phyloP scores from a whole-genome alignment of 2,888 invertebrate genomes.

The Leptogaster cylindrica region DNA sequence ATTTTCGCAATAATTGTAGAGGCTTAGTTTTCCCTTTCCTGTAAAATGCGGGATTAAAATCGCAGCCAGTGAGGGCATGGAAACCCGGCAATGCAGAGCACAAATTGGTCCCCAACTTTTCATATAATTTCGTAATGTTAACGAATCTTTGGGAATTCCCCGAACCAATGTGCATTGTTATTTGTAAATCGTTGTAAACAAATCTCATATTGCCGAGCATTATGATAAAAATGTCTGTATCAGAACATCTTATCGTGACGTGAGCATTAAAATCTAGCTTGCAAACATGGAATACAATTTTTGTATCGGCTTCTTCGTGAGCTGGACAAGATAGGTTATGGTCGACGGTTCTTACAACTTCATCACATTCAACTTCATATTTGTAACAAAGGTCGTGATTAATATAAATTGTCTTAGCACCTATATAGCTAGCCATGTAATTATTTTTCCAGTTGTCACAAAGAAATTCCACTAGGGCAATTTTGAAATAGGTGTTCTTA shows the following conservation, averaged over 20 bases:
- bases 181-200: not conserved
- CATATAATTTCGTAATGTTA: not conserved
- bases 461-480: slow-evolving; percentile 47
- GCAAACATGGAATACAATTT: slow-evolving; percentile 18
- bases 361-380: slow-evolving; percentile 40
- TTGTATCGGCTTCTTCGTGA: slow-evolving; percentile 32
- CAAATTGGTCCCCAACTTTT: not conserved
- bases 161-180: not conserved
- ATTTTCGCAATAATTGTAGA: not conserved
- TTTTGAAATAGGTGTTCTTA: slow-evolving; percentile 49
- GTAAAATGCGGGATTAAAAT: slow-evolving; percentile 7
- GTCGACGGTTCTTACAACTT: slow-evolving; percentile 34
- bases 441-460: slow-evolving; percentile 46
- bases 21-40: slow-evolving; percentile 3
- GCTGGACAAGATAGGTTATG: not conserved
- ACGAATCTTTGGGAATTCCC: not conserved
- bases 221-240: slow-evolving; percentile 5
- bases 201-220: not conserved
- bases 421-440: slow-evolving; percentile 41
- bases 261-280: not conserved
- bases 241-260: slow-evolving; percentile 4
- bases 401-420: slow-evolving; percentile 47
- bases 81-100: slow-evolving; percentile 1
- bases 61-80: slow-evolving; percentile 3
- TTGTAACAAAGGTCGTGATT: slow-evolving; percentile 45